A percentile compares a stretch with the other conserved stretches of the same genome.
phyloP scores from a whole-genome alignment of 2,888 invertebrate species.

The Clusia tigrina region DNA sequence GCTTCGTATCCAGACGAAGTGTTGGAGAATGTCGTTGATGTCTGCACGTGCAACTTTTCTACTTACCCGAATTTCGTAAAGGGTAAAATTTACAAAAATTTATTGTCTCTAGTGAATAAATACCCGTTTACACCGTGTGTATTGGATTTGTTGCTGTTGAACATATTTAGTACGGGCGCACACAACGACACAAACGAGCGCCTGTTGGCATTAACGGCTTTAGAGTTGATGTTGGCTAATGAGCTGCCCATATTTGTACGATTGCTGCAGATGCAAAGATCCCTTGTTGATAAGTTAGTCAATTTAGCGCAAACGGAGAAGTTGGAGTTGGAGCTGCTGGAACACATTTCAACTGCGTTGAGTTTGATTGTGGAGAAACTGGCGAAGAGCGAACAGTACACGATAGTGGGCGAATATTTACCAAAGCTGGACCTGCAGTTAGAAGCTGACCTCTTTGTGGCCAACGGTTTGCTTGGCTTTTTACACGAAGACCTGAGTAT shows the following conservation, averaged over 20 bases:
- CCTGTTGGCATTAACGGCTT: constrained; percentile 54
- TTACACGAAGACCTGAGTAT: constrained; percentile 55
- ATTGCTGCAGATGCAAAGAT: constrained; percentile 63
- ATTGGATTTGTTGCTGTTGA: constrained; percentile 50
- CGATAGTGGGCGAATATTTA: constrained; percentile 64
- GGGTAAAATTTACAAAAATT: constrained; percentile 52
- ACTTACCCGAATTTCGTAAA: constrained; percentile 51
- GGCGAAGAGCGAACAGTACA: constrained; percentile 63
- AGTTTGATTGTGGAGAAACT: constrained; percentile 65
- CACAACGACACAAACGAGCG: constrained; percentile 37
- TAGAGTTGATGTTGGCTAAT: constrained; percentile 45
- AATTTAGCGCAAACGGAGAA: constrained; percentile 47
- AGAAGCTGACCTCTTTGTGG: constrained; percentile 56
- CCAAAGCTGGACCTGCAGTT: constrained; percentile 50
- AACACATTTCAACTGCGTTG: constrained; percentile 63
- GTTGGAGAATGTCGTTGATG: constrained; percentile 54
- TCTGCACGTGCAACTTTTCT: constrained; percentile 49
- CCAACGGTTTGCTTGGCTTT: constrained; percentile 60
- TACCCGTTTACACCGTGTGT: constrained; percentile 54
- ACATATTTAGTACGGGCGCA: constrained; percentile 43
- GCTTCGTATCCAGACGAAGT: constrained; percentile 56
- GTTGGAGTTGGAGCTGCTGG: constrained; percentile 49
- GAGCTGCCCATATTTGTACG: constrained; percentile 56
- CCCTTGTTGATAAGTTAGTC: constrained; percentile 64
- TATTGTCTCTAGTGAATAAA: constrained; percentile 52